phyloP scores from a whole-genome alignment of 2,888 invertebrate genomes.

The Cephus runcator region DNA sequence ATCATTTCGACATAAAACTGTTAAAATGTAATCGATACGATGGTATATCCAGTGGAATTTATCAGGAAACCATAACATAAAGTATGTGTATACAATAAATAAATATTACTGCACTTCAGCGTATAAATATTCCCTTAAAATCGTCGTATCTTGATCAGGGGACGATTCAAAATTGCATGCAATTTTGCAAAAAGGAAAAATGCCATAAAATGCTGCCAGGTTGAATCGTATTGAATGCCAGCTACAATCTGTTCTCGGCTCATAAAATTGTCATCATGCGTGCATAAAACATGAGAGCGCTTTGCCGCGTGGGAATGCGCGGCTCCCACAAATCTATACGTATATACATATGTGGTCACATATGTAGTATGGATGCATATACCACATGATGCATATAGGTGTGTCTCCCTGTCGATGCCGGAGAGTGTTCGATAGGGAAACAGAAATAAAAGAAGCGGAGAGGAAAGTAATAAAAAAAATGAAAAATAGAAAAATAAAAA shows the following conservation, averaged over 20 bases:
- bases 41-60: too few relatives aligned
- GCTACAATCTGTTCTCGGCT: slow-evolving; percentile 50
- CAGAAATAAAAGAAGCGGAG: too few relatives aligned
- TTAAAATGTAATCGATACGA: too few relatives aligned
- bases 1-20: neutral
- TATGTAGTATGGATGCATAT: too few relatives aligned
- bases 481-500: too few relatives aligned
- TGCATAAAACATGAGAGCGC: slow-evolving; percentile 59
- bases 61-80: too few relatives aligned
- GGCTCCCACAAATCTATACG: slow-evolving; percentile 46
- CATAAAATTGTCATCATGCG: slow-evolving; percentile 57
- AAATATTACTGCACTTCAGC: too few relatives aligned
- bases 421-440: slow-evolving; percentile 18
- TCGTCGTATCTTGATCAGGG: too few relatives aligned
- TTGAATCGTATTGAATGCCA: slow-evolving; percentile 14
- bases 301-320: slow-evolving; percentile 43
- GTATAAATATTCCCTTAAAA: too few relatives aligned
- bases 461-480: too few relatives aligned
- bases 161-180: too few relatives aligned
- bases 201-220: slow-evolving; percentile 5
- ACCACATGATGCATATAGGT: neutral
- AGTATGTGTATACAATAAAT: too few relatives aligned
- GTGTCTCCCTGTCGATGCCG: slow-evolving; percentile 32
- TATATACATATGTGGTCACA: slow-evolving; percentile 15
- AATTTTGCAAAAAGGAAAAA: neutral